Evolutionary conservation across 2,113 vertebrate genomes (phyloP), one percentile per base, ranked within the genome.

Genomic region (Procavia capensis): DNA sequence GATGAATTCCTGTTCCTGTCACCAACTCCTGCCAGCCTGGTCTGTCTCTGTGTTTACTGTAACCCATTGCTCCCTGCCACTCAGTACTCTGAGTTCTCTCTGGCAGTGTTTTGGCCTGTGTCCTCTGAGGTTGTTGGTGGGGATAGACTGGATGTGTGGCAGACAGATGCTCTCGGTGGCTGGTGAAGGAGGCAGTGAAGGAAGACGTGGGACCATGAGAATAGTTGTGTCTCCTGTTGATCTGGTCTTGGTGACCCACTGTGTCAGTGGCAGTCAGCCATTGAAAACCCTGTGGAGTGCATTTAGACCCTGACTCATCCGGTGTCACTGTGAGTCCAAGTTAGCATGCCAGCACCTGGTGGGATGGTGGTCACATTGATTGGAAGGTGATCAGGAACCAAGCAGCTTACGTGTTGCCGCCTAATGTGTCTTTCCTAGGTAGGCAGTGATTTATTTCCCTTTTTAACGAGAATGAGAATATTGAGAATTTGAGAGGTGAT

Each of bases 151-250:
- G 13, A 13, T 34, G 36, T 74, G 50, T 78, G 66, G 34, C 74
- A 41, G 9, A 36, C 45, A 3, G 34, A 3, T 68, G n/a, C 43
- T 85, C 54, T 66, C 79, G 14, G 5, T 16, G 84, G 31, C 76
- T 78, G 3, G 79, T 16, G 29, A 70, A 39, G 64, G n/a, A 7
- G 76, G 25, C 17, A 0, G 39, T 22, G 9, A 43, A 80, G 41
- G 54, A 66, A 19, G 2, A 0, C 27, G 1, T 72, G 29, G 31
- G 16, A 11, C 24, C 7, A 1, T 36, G 14, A 11, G 31, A 16
- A 3, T 0, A 0, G 4, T 13, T 6, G 64, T 54, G 29, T n/a
- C 20, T 43, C 22, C 16, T 4, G 0, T 24, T 39, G 17, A 24
- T 61, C 0, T 22, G 57, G 57, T 59, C 57, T 22, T 59, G 57